Base-by-base conservation (phyloP, 2,888 invertebrate genomes). In the Polyommatus iphigenia region DNA sequence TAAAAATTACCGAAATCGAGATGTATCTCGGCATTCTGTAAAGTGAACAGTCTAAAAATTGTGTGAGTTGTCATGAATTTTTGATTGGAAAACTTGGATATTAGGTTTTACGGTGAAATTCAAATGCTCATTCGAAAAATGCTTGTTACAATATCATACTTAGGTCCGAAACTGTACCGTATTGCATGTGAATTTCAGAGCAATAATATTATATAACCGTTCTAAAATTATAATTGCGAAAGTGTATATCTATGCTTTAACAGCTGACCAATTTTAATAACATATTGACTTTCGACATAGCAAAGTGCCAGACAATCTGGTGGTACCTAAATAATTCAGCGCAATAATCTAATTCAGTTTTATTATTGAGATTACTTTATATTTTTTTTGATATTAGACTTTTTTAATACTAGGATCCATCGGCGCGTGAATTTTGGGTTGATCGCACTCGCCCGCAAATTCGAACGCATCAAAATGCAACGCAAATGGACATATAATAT, bases 401-500 rank as follows among this genome's bases (percentile, higher is more conserved):
- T 67, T 54, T 67, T 67, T 20, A 20, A 67, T 67, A 15, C 29
- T 15, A 10, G 15, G 29, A 2, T 67, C 67, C 15, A 67, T 4
- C 67, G 29, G 29, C 13, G 67, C 67, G 18, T 67, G 29, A 67
- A 32, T 32, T 62, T 67, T 29, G 6, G 67, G 67, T 32, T 67
- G 62, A 24, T 67, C 62, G 29, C 29, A 32, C 29, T 32, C 67
- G 67, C 29, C 67, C 67, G 7, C 67, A 67, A 67, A 67, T 32
- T 67, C 15, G 4, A 8, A 59, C 59, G 24, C 62, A 67, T 67
- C 62, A 15, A 67, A 67, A 67, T 67, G 67, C 18, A 32, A 67
- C 29, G 15, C 29, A 67, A 32, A 67, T 67, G 67, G 67, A 67
- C 67, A 32, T 32, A 32, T 67, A 67, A 67, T 67, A 67, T 29